These are phyloP conservation scores for Cylas formicarius DNA, from an alignment of 1,140 invertebrate genomes.

Conservation along the genomic window DNA sequence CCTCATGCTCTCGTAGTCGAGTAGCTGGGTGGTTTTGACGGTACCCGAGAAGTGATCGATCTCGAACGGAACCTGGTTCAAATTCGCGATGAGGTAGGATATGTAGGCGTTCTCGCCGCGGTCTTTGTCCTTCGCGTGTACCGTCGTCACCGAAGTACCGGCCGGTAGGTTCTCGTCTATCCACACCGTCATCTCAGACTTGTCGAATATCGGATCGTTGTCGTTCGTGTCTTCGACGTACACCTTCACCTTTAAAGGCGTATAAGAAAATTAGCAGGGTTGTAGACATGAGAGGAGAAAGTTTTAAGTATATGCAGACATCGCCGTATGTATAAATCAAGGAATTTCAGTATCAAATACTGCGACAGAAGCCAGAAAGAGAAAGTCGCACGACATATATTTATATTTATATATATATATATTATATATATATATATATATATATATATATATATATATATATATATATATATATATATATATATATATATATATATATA, in stretches of 20 bases:
- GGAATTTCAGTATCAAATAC: too few species aligned
- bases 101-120: constrained; percentile 91
- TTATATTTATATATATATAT: too few species aligned
- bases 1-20: constrained; percentile 89
- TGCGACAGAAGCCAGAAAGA: too few species aligned
- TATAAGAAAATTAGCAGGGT: background rate
- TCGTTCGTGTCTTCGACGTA: constrained; percentile 85
- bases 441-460: too few species aligned
- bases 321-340: too few species aligned
- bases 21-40: constrained; percentile 68
- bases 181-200: constrained; percentile 55
- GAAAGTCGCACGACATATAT: too few species aligned
- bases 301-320: too few species aligned
- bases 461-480: too few species aligned
- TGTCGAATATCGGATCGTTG: constrained; percentile 82
- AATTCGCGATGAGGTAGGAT: constrained; percentile 86
- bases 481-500: too few species aligned
- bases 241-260: constrained; percentile 49
- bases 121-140: constrained; percentile 81
- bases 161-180: constrained; percentile 82
- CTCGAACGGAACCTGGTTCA: constrained; percentile 85
- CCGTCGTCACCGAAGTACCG: constrained; percentile 72
- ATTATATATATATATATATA: too few species aligned
- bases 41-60: constrained; percentile 92
- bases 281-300: too few species aligned